phyloP scores from a whole-genome alignment of 2,888 invertebrate species.

The Cantharis rufa region DNA sequence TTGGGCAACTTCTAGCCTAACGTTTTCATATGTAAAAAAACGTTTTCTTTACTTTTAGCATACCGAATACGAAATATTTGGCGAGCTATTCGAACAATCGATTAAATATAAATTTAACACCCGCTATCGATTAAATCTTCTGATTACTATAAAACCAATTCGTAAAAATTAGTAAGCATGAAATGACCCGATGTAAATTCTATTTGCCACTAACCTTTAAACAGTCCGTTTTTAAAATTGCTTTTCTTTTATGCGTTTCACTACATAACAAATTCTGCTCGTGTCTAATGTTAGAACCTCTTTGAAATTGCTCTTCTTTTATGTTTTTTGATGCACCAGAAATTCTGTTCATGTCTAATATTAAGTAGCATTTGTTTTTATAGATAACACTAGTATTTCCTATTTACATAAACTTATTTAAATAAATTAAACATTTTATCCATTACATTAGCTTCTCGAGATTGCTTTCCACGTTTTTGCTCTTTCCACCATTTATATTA shows the following conservation, averaged over 20 bases:
- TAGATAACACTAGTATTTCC: background rate
- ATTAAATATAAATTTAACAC: background rate
- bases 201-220: background rate
- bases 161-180: background rate
- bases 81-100: background rate
- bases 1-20: too few relatives aligned
- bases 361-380: conserved; percentile 9
- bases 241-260: conserved; percentile 3
- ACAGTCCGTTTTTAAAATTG: conserved; percentile 5
- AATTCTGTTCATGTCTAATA: conserved; percentile 13
- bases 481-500: background rate
- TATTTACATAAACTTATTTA: background rate
- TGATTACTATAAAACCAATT: background rate
- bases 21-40: background rate
- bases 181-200: background rate
- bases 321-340: conserved; percentile 9
- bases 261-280: conserved; percentile 10
- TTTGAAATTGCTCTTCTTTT: conserved; percentile 8
- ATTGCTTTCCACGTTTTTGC: background rate
- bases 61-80: background rate
- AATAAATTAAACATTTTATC: background rate
- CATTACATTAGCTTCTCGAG: background rate
- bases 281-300: conserved; percentile 7
- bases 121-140: conserved; percentile 18
- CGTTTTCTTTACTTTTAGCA: background rate